Base-by-base conservation (phyloP, 2,113 vertebrate species). In the Sitta europaea region DNA sequence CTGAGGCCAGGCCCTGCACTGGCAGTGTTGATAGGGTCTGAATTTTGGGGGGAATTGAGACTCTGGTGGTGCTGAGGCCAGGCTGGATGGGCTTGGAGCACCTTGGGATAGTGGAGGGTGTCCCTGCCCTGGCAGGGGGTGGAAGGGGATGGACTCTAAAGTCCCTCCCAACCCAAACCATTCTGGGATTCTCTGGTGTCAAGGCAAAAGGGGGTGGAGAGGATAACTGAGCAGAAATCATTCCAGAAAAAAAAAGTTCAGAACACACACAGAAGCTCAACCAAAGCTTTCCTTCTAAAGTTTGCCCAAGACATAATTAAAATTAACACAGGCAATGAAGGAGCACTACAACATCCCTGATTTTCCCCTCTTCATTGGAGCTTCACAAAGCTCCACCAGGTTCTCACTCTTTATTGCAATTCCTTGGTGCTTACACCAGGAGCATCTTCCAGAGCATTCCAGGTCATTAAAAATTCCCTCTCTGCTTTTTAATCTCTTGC, bases 371-470 rank as follows among this genome's bases (percentile, higher is more conserved):
- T 63, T 67, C 55, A 54, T 77, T 73, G 47, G 33, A 55, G 10
- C 63, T 75, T 81, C 67, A 43, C 0, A 3, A 62, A 31, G 13
- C 55, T 91, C 63, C 73, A n/a, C 29, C 38, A 18, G 2, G 1
- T 77, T 75, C 43, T 8, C 65, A 40, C 80, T 81, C 88, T 47
- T 86, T 25, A 66, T 38, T 61, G 70, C 25, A 70, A 71, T 77
- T 93, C 93, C 93, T 88, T 82, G 62, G 67, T 93, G 78, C 91
- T 94, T 96, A 80, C 86, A 97, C 53, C 87, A 66, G 72, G 61
- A 0, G 1, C 86, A 88, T 80, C 77, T 95, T 94, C 91, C 97
- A 96, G 93, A 97, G 80, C 77, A 94, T 95, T 97, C 96, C 96
- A 96, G 81, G 86, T 87, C 91, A 92, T 95, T 91, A 51, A 92